phyloP scores from a whole-genome alignment of 2,888 invertebrate genomes.

The Trisateles emortualis region DNA sequence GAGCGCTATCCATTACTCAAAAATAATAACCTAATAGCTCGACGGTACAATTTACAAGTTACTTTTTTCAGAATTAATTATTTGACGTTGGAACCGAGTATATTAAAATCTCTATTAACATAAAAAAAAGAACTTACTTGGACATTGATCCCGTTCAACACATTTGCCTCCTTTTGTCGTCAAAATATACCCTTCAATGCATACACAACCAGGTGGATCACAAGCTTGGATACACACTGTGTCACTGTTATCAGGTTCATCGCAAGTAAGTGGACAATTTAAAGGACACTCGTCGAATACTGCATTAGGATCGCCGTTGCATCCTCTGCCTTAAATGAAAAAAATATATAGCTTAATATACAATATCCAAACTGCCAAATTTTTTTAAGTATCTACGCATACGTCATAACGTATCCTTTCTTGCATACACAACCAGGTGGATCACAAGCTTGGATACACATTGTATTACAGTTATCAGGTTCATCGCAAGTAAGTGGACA shows the following conservation, averaged over 20 bases:
- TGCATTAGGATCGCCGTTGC: constrained; percentile 56
- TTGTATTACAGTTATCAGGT: constrained; percentile 21
- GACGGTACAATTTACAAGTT: too few relatives aligned
- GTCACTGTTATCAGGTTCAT: constrained; percentile 24
- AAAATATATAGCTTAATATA: too few relatives aligned
- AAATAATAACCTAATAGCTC: too few relatives aligned
- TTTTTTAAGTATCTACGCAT: too few relatives aligned
- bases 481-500: constrained; percentile 48
- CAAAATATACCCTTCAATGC: constrained; percentile 50
- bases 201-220: constrained; percentile 50
- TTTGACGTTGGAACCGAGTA: too few relatives aligned
- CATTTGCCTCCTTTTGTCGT: constrained; percentile 17
- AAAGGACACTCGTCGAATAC: constrained; percentile 40
- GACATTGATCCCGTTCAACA: constrained; percentile 13
- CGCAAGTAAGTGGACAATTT: constrained; percentile 48
- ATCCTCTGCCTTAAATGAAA: too few relatives aligned
- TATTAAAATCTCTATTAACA: too few relatives aligned
- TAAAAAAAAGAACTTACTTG: not conserved
- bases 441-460: constrained; percentile 20
- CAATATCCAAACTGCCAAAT: too few relatives aligned
- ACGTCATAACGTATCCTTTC: constrained; percentile 42
- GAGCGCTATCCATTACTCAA: too few relatives aligned
- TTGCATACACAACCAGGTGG: constrained; percentile 55
- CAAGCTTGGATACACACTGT: constrained; percentile 14
- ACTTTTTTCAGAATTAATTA: too few relatives aligned